A percentile compares a stretch with the other conserved stretches of the same genome.
phyloP scores from a whole-genome alignment of 2,113 vertebrate genomes.

The Thymallus thymallus region DNA sequence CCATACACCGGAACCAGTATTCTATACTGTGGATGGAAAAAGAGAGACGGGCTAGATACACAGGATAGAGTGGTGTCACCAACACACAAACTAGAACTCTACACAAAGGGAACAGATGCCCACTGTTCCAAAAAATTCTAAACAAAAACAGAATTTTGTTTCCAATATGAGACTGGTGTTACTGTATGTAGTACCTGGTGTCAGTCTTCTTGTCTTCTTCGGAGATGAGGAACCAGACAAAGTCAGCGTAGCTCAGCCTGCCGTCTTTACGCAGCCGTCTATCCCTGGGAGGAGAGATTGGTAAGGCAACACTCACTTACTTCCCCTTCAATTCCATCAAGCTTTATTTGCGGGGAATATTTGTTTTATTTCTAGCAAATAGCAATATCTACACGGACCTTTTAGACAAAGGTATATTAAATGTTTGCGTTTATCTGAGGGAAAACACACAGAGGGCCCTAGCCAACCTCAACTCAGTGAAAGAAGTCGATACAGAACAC shows the following conservation, averaged over 20 bases:
- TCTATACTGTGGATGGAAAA: constrained; percentile 80
- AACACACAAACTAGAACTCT: background rate
- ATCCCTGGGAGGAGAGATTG: constrained; percentile 67
- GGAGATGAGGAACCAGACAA: constrained; percentile 96
- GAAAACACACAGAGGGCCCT: no score
- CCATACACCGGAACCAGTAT: constrained; percentile 99
- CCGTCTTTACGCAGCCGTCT: constrained; percentile 79
- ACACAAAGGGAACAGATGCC: no score
- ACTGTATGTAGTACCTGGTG: constrained; percentile 78
- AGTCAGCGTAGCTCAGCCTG: constrained; percentile 88
- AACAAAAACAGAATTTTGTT: no score
- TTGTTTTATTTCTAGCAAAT: no score
- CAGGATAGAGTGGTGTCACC: background rate
- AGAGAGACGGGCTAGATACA: background rate
- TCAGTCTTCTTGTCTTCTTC: constrained; percentile 94
- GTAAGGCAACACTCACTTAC: background rate
- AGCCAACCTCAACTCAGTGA: no score
- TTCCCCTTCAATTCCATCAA: background rate
- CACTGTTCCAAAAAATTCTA: no score
- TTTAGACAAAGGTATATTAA: no score
- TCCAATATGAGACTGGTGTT: background rate
- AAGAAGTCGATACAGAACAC: no score
- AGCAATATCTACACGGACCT: no score
- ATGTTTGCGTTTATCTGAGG: no score
- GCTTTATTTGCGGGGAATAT: no score